Evolutionary conservation across 2,113 vertebrate genomes (phyloP).

Genomic region (Osmerus eperlanus): DNA sequence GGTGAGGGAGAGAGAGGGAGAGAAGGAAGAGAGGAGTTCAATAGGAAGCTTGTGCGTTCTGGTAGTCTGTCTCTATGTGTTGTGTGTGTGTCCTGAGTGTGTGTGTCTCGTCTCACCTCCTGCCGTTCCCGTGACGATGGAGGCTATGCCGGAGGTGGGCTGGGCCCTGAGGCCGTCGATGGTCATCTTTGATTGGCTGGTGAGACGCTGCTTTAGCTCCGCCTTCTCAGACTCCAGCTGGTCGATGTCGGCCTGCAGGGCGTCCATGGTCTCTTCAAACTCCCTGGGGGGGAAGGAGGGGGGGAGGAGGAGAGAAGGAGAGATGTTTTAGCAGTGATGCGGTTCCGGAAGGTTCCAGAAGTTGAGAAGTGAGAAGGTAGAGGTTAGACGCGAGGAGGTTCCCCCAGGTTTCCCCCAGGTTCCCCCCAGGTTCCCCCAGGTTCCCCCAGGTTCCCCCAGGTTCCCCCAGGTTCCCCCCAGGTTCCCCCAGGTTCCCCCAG

Average conservation of each 20-base stretch:
- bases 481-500: too few species aligned
- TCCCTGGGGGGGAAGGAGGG: constrained; percentile 70
- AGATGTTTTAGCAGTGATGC: too few species aligned
- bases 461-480: too few species aligned
- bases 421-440: too few species aligned
- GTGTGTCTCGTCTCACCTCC: constrained; percentile 71
- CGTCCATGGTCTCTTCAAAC: constrained; percentile 98
- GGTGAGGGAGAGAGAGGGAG: neutral
- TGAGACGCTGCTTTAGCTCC: constrained; percentile 89
- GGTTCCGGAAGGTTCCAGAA: too few species aligned
- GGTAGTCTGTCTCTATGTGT: neutral
- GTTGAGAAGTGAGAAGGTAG: too few species aligned
- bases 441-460: too few species aligned
- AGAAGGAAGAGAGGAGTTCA: neutral
- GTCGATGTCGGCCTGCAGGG: constrained; percentile 95
- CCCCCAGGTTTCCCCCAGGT: too few species aligned
- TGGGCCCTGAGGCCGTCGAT: constrained; percentile 81
- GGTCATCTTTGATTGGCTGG: constrained; percentile 87
- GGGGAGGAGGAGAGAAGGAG: neutral
- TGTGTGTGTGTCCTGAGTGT: neutral
- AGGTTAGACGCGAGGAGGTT: too few species aligned
- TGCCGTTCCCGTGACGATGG: constrained; percentile 83
- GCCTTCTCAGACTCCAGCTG: constrained; percentile 94
- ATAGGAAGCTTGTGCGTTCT: neutral
- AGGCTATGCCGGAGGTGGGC: constrained; percentile 81